Conservation (phyloP, 1,140 invertebrate species). For the Anagrus nilaparvatae region DNA sequence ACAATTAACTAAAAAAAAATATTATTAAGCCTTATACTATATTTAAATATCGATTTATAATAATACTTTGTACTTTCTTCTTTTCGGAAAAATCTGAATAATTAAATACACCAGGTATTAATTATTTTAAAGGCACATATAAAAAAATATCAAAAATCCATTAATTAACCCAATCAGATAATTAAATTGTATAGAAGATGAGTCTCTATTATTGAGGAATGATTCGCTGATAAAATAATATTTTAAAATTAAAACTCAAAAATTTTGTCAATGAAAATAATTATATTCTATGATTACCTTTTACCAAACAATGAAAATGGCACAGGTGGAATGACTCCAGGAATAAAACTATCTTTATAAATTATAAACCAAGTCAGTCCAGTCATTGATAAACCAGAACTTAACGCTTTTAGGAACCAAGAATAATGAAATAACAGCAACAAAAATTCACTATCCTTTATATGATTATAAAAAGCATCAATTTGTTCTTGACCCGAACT, state of each 20-base stretch:
- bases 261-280: neutral
- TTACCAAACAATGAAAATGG: conserved; percentile 24
- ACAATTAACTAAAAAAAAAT: too few relatives aligned
- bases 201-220: neutral
- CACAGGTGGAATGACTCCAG: conserved; percentile 29
- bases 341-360: conserved; percentile 34
- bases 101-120: too few relatives aligned
- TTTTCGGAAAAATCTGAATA: too few relatives aligned
- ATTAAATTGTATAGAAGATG: conserved; percentile 24
- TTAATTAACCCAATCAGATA: conserved; percentile 27
- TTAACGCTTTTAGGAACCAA: conserved; percentile 28
- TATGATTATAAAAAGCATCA: conserved; percentile 19
- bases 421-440: conserved; percentile 19
- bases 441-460: conserved; percentile 14
- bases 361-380: conserved; percentile 33
- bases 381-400: conserved; percentile 25
- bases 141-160: conserved; percentile 26
- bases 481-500: too few relatives aligned
- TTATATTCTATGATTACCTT: conserved; percentile 17
- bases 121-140: conserved; percentile 25
- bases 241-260: conserved; percentile 1
- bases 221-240: neutral
- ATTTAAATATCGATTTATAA: too few relatives aligned
- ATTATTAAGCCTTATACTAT: too few relatives aligned
- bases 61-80: too few relatives aligned